These are phyloP conservation scores for Callimorpha dominula DNA, from an alignment of 2,888 invertebrate species.

Conservation along the genomic window DNA sequence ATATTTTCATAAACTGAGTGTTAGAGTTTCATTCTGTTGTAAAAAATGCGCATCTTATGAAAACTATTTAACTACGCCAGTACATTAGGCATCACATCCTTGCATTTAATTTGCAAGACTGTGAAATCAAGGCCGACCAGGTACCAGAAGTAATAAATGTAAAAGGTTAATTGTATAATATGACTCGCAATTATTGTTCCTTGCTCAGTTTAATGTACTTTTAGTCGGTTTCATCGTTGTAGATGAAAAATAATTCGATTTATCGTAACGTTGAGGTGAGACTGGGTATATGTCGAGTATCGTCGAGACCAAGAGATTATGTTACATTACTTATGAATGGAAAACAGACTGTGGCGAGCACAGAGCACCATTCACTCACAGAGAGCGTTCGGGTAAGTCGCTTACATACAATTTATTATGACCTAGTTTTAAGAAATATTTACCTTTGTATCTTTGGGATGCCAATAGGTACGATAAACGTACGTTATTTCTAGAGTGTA, in stretches of 20 bases:
- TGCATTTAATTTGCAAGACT: neutral
- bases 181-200: neutral
- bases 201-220: neutral
- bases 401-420: neutral
- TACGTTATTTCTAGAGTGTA: neutral
- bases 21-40: neutral
- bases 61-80: neutral
- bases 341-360: neutral
- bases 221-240: neutral
- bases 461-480: neutral
- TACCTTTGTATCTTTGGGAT: neutral
- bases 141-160: neutral
- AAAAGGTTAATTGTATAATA: neutral
- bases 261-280: neutral
- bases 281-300: neutral
- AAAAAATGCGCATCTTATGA: neutral
- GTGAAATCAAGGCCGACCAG: neutral
- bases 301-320: neutral
- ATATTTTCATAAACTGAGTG: no score
- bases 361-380: neutral
- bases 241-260: neutral
- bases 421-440: neutral
- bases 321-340: constrained; percentile 1
- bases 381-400: constrained; percentile 10
- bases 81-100: neutral